Conservation (phyloP, 2,888 invertebrate genomes). For the Celastrina argiolus region DNA sequence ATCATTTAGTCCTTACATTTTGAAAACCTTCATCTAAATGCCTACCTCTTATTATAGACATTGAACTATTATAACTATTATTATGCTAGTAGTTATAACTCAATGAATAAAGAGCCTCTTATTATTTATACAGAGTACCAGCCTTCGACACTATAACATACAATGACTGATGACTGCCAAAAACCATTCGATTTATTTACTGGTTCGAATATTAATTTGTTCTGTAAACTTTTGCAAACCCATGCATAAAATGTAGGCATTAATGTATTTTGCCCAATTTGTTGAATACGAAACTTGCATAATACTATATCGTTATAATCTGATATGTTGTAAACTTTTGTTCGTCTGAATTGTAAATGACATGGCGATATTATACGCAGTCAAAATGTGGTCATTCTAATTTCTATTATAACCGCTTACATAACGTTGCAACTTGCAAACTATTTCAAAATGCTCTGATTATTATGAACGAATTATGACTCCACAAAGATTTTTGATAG, state of each 20-base stretch:
- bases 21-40: too few species aligned
- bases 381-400: neutral
- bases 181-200: neutral
- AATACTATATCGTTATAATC: neutral
- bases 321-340: constrained; percentile 13
- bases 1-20: too few species aligned
- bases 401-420: neutral
- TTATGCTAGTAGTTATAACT: too few species aligned
- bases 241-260: neutral
- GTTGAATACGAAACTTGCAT: neutral
- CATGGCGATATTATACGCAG: neutral
- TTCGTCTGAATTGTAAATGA: constrained; percentile 7
- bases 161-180: too few species aligned
- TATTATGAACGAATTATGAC: neutral
- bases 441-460: neutral
- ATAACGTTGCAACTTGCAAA: neutral
- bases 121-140: too few species aligned
- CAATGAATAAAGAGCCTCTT: too few species aligned
- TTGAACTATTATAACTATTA: too few species aligned
- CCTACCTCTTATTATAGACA: too few species aligned
- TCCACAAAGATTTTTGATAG: neutral
- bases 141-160: too few species aligned
- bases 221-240: neutral
- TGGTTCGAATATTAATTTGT: neutral
- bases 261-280: neutral